Conservation (phyloP, 92 coral and sea anemone species). For the Umimayanthus chanpuru region DNA sequence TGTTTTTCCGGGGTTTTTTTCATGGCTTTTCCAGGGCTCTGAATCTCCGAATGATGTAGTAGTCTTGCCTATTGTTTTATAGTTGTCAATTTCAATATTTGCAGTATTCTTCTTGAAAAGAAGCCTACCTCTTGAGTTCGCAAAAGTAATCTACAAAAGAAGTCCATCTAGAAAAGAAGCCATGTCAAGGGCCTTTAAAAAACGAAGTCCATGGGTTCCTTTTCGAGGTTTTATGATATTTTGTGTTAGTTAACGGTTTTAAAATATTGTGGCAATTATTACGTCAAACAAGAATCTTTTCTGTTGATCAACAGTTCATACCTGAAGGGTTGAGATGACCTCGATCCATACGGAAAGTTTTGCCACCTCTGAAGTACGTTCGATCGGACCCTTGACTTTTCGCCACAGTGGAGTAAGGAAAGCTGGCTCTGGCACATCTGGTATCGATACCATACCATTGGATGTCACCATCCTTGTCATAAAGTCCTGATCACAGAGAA, state of each 20-base stretch:
- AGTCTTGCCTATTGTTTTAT: no score
- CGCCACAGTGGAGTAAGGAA: conserved; percentile 36
- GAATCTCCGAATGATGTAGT: background rate
- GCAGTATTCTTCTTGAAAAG: no score
- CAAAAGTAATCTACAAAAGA: no score
- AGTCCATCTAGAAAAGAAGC: no score
- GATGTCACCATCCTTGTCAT: conserved; percentile 13
- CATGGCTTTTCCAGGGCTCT: no score
- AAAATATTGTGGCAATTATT: background rate
- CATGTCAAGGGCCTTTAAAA: no score
- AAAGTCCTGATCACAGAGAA: conserved; percentile 38
- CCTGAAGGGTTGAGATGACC: conserved; percentile 54
- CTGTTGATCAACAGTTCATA: background rate
- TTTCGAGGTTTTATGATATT: background rate
- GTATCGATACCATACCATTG: conserved; percentile 48
- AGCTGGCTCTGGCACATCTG: conserved; percentile 10
- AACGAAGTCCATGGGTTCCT: no score
- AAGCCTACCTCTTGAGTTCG: no score
- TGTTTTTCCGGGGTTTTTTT: no score
- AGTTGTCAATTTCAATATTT: no score
- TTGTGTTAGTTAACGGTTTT: background rate
- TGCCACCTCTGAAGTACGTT: conserved; percentile 11
- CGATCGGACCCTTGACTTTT: conserved; percentile 31
- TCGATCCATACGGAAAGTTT: conserved; percentile 31
- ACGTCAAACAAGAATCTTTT: background rate